Conservation (phyloP, 1,140 invertebrate genomes). For the Akabosia matsudoensis region DNA sequence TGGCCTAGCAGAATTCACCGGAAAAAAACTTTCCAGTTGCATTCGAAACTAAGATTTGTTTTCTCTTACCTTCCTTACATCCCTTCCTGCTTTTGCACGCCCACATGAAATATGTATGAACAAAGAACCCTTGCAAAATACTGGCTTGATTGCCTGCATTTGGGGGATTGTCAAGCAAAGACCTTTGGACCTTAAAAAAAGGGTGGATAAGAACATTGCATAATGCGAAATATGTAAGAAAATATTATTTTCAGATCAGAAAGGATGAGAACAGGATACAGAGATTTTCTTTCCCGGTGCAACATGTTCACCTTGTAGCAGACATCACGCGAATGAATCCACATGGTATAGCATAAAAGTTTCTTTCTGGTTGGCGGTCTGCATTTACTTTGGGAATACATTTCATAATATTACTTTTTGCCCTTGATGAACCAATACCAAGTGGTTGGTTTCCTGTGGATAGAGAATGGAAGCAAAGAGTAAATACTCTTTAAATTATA, state of each 20-base stretch:
- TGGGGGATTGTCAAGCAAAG: not conserved
- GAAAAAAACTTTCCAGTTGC: no score
- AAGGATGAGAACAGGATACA: no score
- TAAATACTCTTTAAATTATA: no score
- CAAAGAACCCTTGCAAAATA: not conserved
- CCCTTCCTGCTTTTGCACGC: not conserved
- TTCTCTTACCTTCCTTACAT: not conserved
- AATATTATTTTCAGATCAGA: no score
- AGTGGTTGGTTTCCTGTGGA: no score
- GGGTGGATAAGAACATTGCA: not conserved
- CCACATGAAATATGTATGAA: not conserved
- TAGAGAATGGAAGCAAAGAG: no score
- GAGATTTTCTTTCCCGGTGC: constrained; percentile 3
- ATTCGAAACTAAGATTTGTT: no score
- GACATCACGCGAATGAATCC: not conserved
- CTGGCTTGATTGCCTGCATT: not conserved
- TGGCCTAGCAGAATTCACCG: no score
- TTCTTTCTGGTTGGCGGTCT: not conserved
- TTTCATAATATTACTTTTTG: not conserved
- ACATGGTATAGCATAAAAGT: not conserved
- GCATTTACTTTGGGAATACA: not conserved
- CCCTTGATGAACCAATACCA: not conserved
- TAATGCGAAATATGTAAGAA: not conserved
- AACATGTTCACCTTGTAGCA: not conserved
- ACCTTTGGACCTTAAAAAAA: not conserved